Percentiles rank a stretch among this genome's conserved stretches.
phyloP scores from a whole-genome alignment of 2,888 invertebrate species.

The Nysson spinosus region DNA sequence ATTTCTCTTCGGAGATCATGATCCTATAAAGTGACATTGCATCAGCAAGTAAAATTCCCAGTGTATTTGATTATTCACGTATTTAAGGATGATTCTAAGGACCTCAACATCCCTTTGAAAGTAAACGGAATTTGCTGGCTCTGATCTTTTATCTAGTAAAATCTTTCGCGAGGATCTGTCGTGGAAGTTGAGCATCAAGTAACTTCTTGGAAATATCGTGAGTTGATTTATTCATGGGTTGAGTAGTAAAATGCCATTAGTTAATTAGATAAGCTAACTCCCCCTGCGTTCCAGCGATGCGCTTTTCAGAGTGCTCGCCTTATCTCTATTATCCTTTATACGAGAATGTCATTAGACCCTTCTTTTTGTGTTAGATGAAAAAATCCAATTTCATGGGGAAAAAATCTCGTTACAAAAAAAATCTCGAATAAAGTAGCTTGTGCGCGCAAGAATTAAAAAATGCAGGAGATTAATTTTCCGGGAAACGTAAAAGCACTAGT shows the following conservation, averaged over 20 bases:
- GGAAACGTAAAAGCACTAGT: slow-evolving; percentile 35
- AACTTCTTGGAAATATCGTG: neutral
- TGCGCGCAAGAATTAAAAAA: no score
- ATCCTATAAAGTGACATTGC: no score
- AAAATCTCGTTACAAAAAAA: no score
- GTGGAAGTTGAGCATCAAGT: neutral
- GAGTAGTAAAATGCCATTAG: slow-evolving; percentile 28
- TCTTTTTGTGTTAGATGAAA: neutral
- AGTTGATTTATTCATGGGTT: slow-evolving; percentile 1
- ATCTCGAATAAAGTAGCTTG: no score
- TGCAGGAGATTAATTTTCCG: no score
- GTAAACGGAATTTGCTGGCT: neutral
- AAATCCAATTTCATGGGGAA: no score
- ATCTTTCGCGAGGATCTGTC: neutral
- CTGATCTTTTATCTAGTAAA: neutral
- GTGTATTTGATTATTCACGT: no score
- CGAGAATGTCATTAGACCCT: neutral
- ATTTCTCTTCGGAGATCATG: no score
- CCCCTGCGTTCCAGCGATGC: neutral
- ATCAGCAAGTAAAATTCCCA: no score
- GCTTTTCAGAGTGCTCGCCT: slow-evolving; percentile 9
- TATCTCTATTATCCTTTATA: neutral
- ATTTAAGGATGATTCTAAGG: no score
- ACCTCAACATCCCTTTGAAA: neutral
- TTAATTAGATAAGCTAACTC: slow-evolving; percentile 37